Base-by-base conservation (phyloP, 1,140 invertebrate genomes). In the Scaptomyza pallida region DNA sequence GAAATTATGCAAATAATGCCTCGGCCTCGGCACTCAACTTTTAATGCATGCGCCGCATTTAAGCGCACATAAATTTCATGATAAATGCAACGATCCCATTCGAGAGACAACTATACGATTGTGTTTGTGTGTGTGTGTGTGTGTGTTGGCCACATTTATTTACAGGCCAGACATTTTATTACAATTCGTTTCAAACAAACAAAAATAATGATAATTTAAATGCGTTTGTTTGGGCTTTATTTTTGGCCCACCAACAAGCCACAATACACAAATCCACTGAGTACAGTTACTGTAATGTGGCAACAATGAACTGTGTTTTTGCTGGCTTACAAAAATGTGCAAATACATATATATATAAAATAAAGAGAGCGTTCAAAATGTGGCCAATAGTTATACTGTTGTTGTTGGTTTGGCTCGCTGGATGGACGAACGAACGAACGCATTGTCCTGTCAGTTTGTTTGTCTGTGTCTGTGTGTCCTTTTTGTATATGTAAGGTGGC, bases 121-220 rank as follows among this genome's bases (percentile, higher is more conserved):
- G n/a, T n/a, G n/a, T n/a, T n/a, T n/a, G n/a, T n/a, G n/a, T n/a
- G n/a, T n/a, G n/a, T n/a, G n/a, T n/a, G n/a, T n/a, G n/a, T n/a
- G n/a, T n/a, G n/a, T n/a, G n/a, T n/a, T n/a, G n/a, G n/a, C 16
- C 23, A 51, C 77, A 80, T 80, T 80, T 80, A 80, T 80, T 75
- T 80, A 72, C 70, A 37, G 62, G 59, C 62, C 51, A 51, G 26
- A 51, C 48, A 59, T 78, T 78, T 80, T 80, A 80, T 80, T 80
- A 56, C 68, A 62, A 50, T 79, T 60, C 67, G 50, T 45, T 55
- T 67, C 65, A 75, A 75, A 65, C 62, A 56, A 26, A 35, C 23
- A 74, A 62, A 62, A 80, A 80, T 80, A 80, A 80, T 75, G 77
- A 75, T 73, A 80, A 80, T 80, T 57, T 80, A 80, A 79, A 79